phyloP scores from a whole-genome alignment of 23 tunicate species.

The Ciona savignyi region DNA sequence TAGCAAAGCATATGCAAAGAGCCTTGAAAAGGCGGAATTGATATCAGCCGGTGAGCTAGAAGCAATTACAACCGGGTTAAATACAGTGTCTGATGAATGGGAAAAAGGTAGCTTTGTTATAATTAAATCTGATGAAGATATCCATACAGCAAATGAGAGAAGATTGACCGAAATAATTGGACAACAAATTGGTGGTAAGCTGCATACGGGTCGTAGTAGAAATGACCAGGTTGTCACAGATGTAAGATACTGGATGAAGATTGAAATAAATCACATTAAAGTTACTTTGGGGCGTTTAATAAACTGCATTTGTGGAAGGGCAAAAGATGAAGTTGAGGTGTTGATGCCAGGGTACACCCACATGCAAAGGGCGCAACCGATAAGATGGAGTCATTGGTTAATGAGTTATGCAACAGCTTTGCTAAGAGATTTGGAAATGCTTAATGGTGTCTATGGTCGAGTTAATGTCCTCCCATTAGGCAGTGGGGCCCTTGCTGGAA shows the following conservation, averaged over 20 bases:
- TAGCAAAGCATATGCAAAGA: constrained; percentile 68
- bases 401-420: constrained; percentile 65
- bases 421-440: constrained; percentile 13
- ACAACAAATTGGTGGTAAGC: constrained; percentile 61
- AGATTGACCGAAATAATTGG: constrained; percentile 78
- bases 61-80: constrained; percentile 31
- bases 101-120: constrained; percentile 30
- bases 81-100: constrained; percentile 69
- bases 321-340: constrained; percentile 59
- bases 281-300: constrained; percentile 15
- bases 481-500: constrained; percentile 96
- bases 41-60: constrained; percentile 42
- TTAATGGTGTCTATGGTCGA: constrained; percentile 12
- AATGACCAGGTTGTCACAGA: constrained; percentile 92
- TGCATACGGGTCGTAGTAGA: constrained; percentile 93
- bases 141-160: constrained; percentile 49
- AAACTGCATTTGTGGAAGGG: constrained; percentile 23
- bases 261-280: constrained; percentile 19
- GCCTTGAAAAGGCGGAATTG: constrained; percentile 25
- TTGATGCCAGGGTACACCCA: constrained; percentile 96
- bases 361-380: constrained; percentile 22
- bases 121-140: constrained; percentile 62
- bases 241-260: constrained; percentile 54
- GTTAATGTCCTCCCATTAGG: constrained; percentile 67
- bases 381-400: constrained; percentile 98